phyloP scores from a whole-genome alignment of 2,113 vertebrate genomes.

The Hippotragus niger region DNA sequence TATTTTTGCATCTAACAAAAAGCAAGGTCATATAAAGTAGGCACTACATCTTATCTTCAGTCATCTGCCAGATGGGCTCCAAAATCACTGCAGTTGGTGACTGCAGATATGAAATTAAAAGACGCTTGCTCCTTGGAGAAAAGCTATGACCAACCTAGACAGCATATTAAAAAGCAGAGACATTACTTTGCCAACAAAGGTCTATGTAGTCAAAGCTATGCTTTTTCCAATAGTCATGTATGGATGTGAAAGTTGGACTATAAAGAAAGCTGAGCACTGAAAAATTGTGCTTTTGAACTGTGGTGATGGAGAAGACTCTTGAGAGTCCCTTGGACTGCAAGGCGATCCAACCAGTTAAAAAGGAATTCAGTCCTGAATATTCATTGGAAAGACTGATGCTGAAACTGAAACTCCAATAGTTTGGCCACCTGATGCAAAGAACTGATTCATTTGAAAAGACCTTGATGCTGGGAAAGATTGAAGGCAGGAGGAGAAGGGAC shows the following conservation, averaged over 20 bases:
- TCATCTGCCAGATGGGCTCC: neutral
- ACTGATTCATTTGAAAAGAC: neutral
- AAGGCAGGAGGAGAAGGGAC: fast-evolving
- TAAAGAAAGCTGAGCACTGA: neutral
- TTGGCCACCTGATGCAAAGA: neutral
- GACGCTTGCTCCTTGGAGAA: neutral
- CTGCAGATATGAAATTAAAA: neutral
- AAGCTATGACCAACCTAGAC: neutral
- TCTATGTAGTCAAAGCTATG: neutral
- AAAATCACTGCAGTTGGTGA: neutral
- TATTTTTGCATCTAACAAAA: neutral
- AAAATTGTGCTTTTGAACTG: neutral
- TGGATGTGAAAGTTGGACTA: neutral
- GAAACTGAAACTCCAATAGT: neutral
- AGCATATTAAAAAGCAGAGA: neutral
- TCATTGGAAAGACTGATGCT: neutral
- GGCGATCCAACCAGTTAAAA: neutral
- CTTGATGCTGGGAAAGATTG: neutral
- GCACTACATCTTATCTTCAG: neutral
- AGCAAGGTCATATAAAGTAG: no score
- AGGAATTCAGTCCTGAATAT: neutral
- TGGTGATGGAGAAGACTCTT: neutral
- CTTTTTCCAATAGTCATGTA: neutral
- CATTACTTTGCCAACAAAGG: neutral
- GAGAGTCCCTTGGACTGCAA: neutral